Evolutionary conservation across 2,113 vertebrate species (phyloP).

Genomic region (Carassius auratus): DNA sequence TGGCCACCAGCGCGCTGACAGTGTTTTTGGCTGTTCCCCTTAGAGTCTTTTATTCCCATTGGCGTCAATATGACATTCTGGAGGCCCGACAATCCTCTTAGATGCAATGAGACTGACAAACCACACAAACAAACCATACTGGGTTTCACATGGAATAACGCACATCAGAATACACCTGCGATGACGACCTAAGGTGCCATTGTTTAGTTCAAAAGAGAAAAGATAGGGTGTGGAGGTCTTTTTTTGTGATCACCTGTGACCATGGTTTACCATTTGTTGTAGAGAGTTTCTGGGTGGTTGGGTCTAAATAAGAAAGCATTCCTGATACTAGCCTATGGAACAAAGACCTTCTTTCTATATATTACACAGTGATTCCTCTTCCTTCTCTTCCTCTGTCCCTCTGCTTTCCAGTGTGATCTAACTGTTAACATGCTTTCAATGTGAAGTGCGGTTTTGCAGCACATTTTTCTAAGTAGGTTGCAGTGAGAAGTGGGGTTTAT

Average conservation of each 20-base stretch:
- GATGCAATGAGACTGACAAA: constrained; percentile 34
- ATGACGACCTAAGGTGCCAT: neutral
- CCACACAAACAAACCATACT: constrained; percentile 33
- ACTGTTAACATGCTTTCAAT: neutral
- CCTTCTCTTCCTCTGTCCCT: neutral
- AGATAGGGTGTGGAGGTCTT: constrained; percentile 38
- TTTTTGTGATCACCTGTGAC: constrained; percentile 51
- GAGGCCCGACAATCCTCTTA: constrained; percentile 26
- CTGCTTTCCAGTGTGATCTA: neutral
- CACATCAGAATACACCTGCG: neutral
- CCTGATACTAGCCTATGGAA: neutral
- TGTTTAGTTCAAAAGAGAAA: constrained; percentile 27
- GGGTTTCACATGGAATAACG: constrained; percentile 1
- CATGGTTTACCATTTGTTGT: constrained; percentile 3
- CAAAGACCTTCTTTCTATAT: constrained; percentile 6
- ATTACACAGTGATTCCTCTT: neutral
- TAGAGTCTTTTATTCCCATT: constrained; percentile 59
- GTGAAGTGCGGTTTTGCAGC: neutral
- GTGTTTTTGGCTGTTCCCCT: constrained; percentile 50
- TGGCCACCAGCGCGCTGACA: constrained; percentile 8
- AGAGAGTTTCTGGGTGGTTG: constrained; percentile 27
- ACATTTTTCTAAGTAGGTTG: neutral
- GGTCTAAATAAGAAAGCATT: neutral
- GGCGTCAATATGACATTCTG: constrained; percentile 26
- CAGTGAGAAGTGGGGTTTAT: neutral